These are phyloP conservation scores for Protosalanx chinensis DNA, from an alignment of 2,797 vertebrate genomes.

Conservation along the genomic window DNA sequence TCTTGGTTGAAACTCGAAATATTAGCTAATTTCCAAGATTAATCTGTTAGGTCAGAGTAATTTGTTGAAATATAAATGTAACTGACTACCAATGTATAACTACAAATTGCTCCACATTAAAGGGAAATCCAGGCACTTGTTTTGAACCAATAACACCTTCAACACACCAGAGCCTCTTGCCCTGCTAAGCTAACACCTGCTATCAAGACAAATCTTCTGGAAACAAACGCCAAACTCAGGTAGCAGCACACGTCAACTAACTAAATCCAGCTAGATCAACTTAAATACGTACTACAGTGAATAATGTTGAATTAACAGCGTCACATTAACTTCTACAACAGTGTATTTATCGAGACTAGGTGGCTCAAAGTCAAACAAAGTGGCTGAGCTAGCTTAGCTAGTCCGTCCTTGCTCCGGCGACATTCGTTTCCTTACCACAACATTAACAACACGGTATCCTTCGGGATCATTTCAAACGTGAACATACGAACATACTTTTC, in stretches of 20 bases:
- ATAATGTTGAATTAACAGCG: no score
- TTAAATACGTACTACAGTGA: not conserved
- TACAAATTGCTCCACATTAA: no score
- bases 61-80: not conserved
- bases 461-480: not conserved
- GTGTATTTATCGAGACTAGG: not conserved
- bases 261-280: not conserved
- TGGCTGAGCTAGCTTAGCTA: not conserved
- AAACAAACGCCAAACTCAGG: not conserved
- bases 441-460: not conserved
- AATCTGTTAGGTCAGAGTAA: no score
- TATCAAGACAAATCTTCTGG: not conserved
- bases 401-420: not conserved
- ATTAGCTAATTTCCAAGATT: no score
- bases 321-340: no score
- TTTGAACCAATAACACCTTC: not conserved
- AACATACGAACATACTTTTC: conserved; percentile 2
- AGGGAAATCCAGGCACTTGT: not conserved
- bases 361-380: not conserved
- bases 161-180: not conserved
- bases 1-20: not conserved
- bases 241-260: not conserved
- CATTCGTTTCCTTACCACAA: conserved; percentile 25
- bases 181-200: not conserved
- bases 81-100: not conserved